Base-by-base conservation (phyloP, 2,113 vertebrate genomes). In the Solea senegalensis region DNA sequence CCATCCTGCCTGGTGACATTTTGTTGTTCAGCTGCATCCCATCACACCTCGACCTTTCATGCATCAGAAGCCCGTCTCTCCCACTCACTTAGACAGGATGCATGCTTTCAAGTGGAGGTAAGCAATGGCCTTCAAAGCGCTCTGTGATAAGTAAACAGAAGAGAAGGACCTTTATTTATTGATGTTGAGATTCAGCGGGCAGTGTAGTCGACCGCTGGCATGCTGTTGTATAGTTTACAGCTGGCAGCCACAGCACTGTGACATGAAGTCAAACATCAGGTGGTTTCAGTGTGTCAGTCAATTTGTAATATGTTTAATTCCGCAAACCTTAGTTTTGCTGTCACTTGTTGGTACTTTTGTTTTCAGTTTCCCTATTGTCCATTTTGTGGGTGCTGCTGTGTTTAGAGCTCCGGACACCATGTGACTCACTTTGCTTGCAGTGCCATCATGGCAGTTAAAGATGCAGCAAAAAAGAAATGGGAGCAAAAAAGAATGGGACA, bases 91-190 rank as follows among this genome's bases (percentile, higher is more conserved):
- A 67, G 81, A 57, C n/a, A 21, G 53, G 39, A 66, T 46, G 34
- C 65, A 15, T 41, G 16, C 72, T 83, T 86, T 82, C 73, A 84
- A 69, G 81, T 75, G 65, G 21, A 39, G 44, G 41, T n/a, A 41
- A 69, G 70, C 68, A 28, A 15, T 8, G 45, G 16, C 66, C 70
- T 83, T 86, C 77, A 84, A 78, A 84, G 74, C 51, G 53, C 27
- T 77, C 41, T 64, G 56, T 69, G 76, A 74, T 60, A 58, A 57
- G 65, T 51, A 41, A 34, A 39, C 45, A 49, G 66, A 67, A 39
- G 76, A 64, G 40, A 34, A 21, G 45, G 46, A 34, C 51, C 61
- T 86, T 85, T 82, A 85, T 64, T 88, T 85, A 81, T 76, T 88
- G 61, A 88, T 85, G 82, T 6, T 13, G 67, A 56, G 69, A 63